These are phyloP conservation scores for Drosophila lutescens DNA, from an alignment of 2,888 invertebrate genomes.

Conservation along the genomic window DNA sequence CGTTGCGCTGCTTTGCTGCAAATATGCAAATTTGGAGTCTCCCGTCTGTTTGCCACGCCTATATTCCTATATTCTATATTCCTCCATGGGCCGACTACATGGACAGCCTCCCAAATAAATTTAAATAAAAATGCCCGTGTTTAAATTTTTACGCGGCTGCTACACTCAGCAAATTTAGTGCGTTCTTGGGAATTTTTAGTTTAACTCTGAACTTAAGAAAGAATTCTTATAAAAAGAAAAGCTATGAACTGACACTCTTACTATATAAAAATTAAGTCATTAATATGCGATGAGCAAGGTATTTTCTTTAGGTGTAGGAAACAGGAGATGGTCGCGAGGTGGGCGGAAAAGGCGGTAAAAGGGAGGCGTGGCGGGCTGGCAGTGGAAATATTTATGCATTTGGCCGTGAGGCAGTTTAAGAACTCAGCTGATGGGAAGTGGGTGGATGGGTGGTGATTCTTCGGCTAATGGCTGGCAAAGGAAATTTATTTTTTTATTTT, in stretches of 20 bases:
- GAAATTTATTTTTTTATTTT: constrained; percentile 23
- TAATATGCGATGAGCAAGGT: not conserved
- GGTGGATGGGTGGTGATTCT: constrained; percentile 1
- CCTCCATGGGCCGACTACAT: constrained; percentile 10
- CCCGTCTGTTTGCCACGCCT: constrained; percentile 11
- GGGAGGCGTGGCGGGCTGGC: constrained; percentile 8
- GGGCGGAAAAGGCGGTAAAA: not conserved
- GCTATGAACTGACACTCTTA: too few relatives aligned
- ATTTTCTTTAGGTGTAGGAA: not conserved
- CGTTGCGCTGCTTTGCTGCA: constrained; percentile 59
- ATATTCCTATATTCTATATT: constrained; percentile 9
- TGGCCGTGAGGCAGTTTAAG: constrained; percentile 67
- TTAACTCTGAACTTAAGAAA: not conserved
- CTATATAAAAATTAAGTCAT: too few relatives aligned
- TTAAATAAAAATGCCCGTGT: constrained; percentile 70
- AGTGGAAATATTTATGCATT: constrained; percentile 70
- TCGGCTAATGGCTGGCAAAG: not conserved
- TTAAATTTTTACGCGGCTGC: constrained; percentile 31
- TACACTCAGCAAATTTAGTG: not conserved
- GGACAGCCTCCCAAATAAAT: constrained; percentile 63
- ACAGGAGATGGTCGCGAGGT: not conserved
- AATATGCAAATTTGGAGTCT: constrained; percentile 65
- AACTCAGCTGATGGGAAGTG: constrained; percentile 56
- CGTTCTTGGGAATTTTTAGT: too few relatives aligned
- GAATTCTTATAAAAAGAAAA: too few relatives aligned